A percentile compares a stretch with the other conserved stretches of the same genome.
phyloP scores from a whole-genome alignment of 2,797 vertebrate species.

The Neoniphon sammara region DNA sequence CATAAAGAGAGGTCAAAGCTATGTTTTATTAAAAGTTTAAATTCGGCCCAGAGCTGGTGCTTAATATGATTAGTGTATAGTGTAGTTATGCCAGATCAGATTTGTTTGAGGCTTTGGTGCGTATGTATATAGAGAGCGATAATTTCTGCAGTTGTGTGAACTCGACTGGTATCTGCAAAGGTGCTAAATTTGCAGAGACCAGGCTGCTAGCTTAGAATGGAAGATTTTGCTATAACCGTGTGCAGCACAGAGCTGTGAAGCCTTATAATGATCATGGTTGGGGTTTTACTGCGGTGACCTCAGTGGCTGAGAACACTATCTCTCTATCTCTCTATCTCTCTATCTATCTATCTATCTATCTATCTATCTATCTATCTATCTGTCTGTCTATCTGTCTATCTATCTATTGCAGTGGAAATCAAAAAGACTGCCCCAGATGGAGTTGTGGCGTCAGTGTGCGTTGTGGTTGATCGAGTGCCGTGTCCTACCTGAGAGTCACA shows the following conservation, averaged over 20 bases:
- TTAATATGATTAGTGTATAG: background rate
- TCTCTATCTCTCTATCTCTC: too few relatives aligned
- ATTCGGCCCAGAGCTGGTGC: background rate
- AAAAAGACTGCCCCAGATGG: slow-evolving; percentile 81
- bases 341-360: too few relatives aligned
- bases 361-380: background rate
- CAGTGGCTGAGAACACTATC: background rate
- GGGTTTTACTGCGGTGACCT: background rate
- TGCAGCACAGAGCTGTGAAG: background rate
- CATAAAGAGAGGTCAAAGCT: background rate
- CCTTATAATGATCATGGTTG: too few relatives aligned
- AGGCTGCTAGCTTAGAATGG: background rate
- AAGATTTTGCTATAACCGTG: background rate
- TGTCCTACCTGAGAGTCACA: slow-evolving; percentile 92
- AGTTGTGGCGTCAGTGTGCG: slow-evolving; percentile 92
- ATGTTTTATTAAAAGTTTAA: background rate
- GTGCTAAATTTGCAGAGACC: background rate
- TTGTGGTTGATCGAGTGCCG: slow-evolving; percentile 92
- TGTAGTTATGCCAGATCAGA: background rate
- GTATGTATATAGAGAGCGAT: background rate
- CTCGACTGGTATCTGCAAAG: background rate
- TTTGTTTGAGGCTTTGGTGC: background rate
- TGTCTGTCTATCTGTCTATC: background rate
- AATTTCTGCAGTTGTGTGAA: too few relatives aligned
- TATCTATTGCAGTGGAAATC: slow-evolving; percentile 24